Evolutionary conservation across 2,888 invertebrate species (phyloP).

Genomic region (Eudemis profundana): DNA sequence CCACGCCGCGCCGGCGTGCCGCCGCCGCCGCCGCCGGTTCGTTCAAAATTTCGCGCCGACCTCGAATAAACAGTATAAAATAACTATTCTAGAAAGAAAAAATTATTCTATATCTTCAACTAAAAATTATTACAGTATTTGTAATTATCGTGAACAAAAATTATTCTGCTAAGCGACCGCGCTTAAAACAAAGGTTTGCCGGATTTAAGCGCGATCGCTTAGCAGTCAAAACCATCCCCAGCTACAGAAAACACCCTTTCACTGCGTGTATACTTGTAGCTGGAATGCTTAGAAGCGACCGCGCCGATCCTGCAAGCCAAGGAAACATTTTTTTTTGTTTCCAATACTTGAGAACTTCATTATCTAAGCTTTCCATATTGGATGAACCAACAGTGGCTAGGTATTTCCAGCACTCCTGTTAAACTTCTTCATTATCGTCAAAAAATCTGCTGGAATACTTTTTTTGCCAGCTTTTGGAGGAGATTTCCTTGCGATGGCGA

Average conservation of each 20-base stretch:
- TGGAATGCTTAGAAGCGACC: conserved; percentile 36
- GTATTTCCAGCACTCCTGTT: not conserved
- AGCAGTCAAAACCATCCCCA: conserved; percentile 39
- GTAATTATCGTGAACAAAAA: no score
- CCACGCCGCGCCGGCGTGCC: no score
- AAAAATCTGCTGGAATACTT: not conserved
- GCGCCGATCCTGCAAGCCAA: conserved; percentile 29
- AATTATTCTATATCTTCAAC: no score
- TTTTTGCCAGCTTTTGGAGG: no score
- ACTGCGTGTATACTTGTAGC: conserved; percentile 46
- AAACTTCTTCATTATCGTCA: conserved; percentile 6
- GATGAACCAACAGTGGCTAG: not conserved
- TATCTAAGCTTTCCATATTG: not conserved
- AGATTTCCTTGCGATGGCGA: not conserved
- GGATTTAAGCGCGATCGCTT: conserved; percentile 44
- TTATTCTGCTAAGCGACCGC: no score
- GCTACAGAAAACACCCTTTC: conserved; percentile 46
- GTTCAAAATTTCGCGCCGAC: no score
- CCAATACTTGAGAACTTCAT: conserved; percentile 6
- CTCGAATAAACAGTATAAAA: no score
- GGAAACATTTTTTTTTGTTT: conserved; percentile 18
- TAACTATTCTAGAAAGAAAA: no score
- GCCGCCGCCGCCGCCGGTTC: no score
- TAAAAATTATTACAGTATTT: no score
- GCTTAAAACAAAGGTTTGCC: no score